Conservation (phyloP, 2,888 invertebrate genomes). For the Macaria liturata region DNA sequence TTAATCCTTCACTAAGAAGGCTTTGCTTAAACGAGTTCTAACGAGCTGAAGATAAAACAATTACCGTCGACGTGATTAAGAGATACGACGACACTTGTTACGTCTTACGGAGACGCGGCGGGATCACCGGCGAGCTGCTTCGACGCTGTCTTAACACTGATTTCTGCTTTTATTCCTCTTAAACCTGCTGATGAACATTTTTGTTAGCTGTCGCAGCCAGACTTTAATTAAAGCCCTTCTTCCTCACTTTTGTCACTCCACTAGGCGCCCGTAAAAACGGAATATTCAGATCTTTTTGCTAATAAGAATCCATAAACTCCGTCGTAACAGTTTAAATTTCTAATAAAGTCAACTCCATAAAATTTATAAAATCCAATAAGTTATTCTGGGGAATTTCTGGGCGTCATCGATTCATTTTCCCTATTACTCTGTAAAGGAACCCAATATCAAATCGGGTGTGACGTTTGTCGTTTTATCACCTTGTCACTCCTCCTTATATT, state of each 20-base stretch:
- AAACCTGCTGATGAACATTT: slow-evolving; percentile 15
- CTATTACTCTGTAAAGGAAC: slow-evolving; percentile 69
- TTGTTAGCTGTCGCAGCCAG: background rate
- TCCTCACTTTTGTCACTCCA: slow-evolving; percentile 12
- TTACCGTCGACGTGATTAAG: slow-evolving; percentile 81
- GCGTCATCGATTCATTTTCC: slow-evolving; percentile 53
- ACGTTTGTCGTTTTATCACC: slow-evolving; percentile 76
- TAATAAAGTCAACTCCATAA: slow-evolving; percentile 33
- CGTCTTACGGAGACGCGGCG: slow-evolving; percentile 63
- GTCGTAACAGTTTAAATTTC: slow-evolving; percentile 25
- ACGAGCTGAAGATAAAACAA: slow-evolving; percentile 84
- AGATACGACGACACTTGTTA: slow-evolving; percentile 82
- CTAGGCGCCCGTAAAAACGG: slow-evolving; percentile 12
- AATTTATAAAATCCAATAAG: slow-evolving; percentile 57
- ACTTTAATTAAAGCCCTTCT: slow-evolving; percentile 13
- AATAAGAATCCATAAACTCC: slow-evolving; percentile 16
- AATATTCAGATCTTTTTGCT: slow-evolving; percentile 13
- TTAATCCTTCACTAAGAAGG: slow-evolving; percentile 84
- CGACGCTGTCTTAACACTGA: slow-evolving; percentile 38
- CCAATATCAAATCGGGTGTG: slow-evolving; percentile 72
- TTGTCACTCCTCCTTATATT: slow-evolving; percentile 73
- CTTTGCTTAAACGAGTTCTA: slow-evolving; percentile 84
- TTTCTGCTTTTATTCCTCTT: slow-evolving; percentile 25
- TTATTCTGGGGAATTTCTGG: slow-evolving; percentile 46
- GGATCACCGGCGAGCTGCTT: slow-evolving; percentile 40